Evolutionary conservation across 2,113 vertebrate species (phyloP).

Genomic region (Urocolius indicus): DNA sequence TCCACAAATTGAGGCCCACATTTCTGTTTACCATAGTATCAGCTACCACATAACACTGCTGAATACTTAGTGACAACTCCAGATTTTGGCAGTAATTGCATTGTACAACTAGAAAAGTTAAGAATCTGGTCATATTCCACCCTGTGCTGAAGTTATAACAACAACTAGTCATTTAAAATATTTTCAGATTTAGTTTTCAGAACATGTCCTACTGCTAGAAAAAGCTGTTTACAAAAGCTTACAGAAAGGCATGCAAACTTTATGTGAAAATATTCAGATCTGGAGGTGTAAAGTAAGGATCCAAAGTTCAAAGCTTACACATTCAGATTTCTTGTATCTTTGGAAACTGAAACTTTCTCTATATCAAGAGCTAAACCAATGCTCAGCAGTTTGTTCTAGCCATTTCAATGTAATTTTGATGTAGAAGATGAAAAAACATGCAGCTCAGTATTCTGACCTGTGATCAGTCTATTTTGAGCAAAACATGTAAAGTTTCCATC

Average conservation of each 20-base stretch:
- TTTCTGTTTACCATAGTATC: background rate
- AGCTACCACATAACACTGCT: background rate
- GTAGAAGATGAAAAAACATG: background rate
- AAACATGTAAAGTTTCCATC: background rate
- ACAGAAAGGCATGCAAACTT: background rate
- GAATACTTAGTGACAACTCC: background rate
- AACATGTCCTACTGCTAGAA: background rate
- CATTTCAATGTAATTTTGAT: background rate
- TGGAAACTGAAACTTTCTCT: background rate
- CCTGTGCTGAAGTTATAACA: background rate
- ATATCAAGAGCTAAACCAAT: background rate
- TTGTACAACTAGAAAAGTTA: background rate
- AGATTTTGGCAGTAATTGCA: background rate
- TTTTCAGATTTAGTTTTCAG: background rate
- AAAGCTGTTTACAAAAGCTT: background rate
- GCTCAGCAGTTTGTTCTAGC: background rate
- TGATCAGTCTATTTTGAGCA: background rate
- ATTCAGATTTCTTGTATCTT: background rate
- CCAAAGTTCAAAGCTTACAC: slow-evolving; percentile 1
- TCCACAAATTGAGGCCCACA: background rate
- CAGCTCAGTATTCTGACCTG: background rate
- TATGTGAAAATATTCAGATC: background rate
- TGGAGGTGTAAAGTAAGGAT: background rate
- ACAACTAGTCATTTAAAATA: background rate
- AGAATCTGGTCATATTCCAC: background rate